These are phyloP conservation scores for Campylomormyrus tamandua DNA, from an alignment of 2,113 vertebrate species.

Conservation along the genomic window DNA sequence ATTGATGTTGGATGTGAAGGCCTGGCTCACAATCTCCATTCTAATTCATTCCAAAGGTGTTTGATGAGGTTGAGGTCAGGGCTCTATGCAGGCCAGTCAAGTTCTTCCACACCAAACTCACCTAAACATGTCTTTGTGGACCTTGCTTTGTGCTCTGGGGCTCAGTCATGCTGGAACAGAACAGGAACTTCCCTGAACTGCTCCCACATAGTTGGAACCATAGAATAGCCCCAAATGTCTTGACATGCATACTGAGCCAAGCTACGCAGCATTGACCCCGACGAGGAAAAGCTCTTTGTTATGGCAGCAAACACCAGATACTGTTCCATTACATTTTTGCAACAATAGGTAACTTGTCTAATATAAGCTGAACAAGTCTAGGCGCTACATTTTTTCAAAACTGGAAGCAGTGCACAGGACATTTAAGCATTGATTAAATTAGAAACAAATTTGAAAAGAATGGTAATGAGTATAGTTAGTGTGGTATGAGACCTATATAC, in stretches of 20 bases:
- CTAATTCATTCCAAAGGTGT: background rate
- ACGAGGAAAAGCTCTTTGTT: background rate
- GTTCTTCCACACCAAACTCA: background rate
- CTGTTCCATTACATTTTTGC: background rate
- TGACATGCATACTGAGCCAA: background rate
- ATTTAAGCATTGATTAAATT: background rate
- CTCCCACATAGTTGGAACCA: background rate
- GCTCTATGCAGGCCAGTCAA: too few relatives aligned
- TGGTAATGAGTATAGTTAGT: background rate
- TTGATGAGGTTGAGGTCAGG: too few relatives aligned
- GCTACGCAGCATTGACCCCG: background rate
- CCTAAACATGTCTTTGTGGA: background rate
- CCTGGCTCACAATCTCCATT: background rate
- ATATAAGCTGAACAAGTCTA: background rate
- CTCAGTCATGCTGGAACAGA: background rate
- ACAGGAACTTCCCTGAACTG: background rate
- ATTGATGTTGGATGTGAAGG: background rate
- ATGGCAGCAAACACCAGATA: background rate
- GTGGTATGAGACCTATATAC: background rate
- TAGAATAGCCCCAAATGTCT: background rate
- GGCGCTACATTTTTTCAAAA: background rate
- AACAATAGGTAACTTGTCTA: background rate
- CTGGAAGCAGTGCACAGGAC: background rate
- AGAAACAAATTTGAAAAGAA: background rate
- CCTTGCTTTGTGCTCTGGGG: background rate